A percentile compares a stretch with the other conserved stretches of the same genome.
phyloP scores from a whole-genome alignment of 2,888 invertebrate species.

The Caenorhabditis sulstoni region DNA sequence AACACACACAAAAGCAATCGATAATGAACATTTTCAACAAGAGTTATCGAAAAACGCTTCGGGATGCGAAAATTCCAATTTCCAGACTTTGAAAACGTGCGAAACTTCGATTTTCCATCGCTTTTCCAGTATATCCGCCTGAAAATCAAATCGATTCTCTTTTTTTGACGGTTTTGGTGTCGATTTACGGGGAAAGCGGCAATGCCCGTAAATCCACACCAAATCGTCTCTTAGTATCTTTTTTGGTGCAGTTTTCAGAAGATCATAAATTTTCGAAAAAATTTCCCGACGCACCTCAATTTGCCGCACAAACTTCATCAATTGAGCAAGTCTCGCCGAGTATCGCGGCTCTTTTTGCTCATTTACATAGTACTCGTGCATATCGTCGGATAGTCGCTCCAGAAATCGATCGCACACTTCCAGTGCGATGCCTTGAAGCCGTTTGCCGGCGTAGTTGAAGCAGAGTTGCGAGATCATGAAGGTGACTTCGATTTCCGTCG shows the following conservation, averaged over 20 bases:
- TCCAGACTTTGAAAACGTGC: slow-evolving; percentile 60
- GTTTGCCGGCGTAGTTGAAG: slow-evolving; percentile 28
- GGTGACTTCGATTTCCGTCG: slow-evolving; percentile 25
- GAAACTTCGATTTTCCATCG: slow-evolving; percentile 51
- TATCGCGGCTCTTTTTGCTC: slow-evolving; percentile 6
- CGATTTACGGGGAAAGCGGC: too few species aligned
- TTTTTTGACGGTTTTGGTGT: too few species aligned
- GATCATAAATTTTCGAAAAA: too few species aligned
- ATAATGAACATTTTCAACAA: slow-evolving; percentile 15
- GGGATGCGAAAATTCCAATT: slow-evolving; percentile 49
- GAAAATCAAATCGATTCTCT: too few species aligned
- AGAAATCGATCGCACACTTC: slow-evolving; percentile 19
- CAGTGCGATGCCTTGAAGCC: slow-evolving; percentile 25
- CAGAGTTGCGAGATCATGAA: slow-evolving; percentile 44
- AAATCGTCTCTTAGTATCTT: too few species aligned
- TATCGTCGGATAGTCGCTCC: slow-evolving; percentile 9
- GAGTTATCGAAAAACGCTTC: slow-evolving; percentile 32
- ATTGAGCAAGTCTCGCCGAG: slow-evolving; percentile 16
- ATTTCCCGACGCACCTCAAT: background rate
- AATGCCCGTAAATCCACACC: too few species aligned
- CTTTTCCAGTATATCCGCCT: slow-evolving; percentile 40
- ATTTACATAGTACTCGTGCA: slow-evolving; percentile 29
- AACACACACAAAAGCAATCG: too few species aligned
- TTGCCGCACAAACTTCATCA: slow-evolving; percentile 36
- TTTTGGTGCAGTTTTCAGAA: too few species aligned